Evolutionary conservation across 2,888 invertebrate genomes (phyloP), one percentile per base, ranked within the genome.

Genomic region (Leucozona laternaria): DNA sequence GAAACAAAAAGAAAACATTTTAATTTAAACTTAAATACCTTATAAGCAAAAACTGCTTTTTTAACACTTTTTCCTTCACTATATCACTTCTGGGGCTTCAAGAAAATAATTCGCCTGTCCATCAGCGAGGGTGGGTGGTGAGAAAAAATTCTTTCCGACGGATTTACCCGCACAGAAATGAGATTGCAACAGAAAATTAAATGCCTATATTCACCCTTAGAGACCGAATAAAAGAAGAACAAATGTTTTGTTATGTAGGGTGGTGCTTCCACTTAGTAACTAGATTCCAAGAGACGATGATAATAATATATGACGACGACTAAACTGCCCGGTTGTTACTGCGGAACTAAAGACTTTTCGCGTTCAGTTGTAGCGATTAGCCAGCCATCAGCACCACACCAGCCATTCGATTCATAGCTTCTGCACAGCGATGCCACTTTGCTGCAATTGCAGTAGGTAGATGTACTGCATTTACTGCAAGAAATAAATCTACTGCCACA

Each of bases 251-350:
- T 15, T 37, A 37, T 68, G 53, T 37, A 68, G 68, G 34, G 53
- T 50, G 66, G 11, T 45, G 58, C 80, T 86, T 80, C 71, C 84
- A 84, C 83, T 84, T 80, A 71, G 79, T 80, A 71, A 84, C 84
- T 76, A 76, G 45, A 66, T 34, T 37, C 17, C 4, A 48, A 13
- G 34, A 45, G 50, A 40, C 31, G 45, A 62, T 28, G 60, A n/a
- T 28, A n/a, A 64, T 28, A 43, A 37, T n/a, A 17, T 2, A 1
- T 13, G 22, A 25, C 28, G 62, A 50, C 77, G 77, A 85, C 77
- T 79, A 58, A 75, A 86, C 86, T 50, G 78, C 11, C 62, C 82
- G 79, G 71, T 79, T 78, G 86, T 86, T 86, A 86, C 86, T 82
- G 78, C 86, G 86, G 86, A 86, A 86, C 86, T 86, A 82, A 77